Base-by-base conservation (phyloP, 2,888 invertebrate genomes). In the Tanypteryx hageni region DNA sequence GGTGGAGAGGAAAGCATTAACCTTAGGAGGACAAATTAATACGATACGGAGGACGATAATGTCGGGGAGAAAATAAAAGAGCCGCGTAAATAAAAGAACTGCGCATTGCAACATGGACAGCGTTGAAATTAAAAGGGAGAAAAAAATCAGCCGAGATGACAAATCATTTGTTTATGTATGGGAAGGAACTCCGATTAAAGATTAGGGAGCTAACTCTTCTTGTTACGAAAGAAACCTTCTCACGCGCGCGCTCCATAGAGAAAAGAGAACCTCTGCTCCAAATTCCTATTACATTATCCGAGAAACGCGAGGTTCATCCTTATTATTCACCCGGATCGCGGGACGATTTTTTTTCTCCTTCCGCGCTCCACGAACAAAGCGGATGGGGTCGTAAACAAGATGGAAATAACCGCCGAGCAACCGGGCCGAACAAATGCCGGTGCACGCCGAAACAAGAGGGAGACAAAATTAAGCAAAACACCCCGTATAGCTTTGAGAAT, bases 321-420 rank as follows among this genome's bases (percentile, higher is more conserved):
- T n/a, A 18, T 0, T n/a, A 10, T 68, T n/a, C 68, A n/a, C 9
- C n/a, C 68, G 68, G 0, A 68, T 68, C 68, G n/a, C 22, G 18
- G 18, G n/a, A 22, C 68, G 11, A 68, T n/a, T 68, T 44, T 44
- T 44, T n/a, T 68, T 18, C 68, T 68, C 68, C n/a, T 68, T 22
- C 27, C 31, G 0, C 85, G 27, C 85, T 58, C 22, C n/a, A 11
- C 22, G 58, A 85, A 85, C 85, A 85, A 59, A 59, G 58, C 57
- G 22, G 58, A 18, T n/a, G 85, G 9, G 85, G 22, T 14, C 58
- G 85, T 44, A 85, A 85, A 85, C 59, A 58, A 59, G 85, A 59
- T 58, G 27, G 59, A 85, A 85, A 85, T 85, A 85, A 85, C 57
- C 85, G 22, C 7, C 11, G 13, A 22, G 58, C 59, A 57, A n/a